These are phyloP conservation scores for Tinea pellionella DNA, from an alignment of 2,888 invertebrate genomes.

Conservation along the genomic window DNA sequence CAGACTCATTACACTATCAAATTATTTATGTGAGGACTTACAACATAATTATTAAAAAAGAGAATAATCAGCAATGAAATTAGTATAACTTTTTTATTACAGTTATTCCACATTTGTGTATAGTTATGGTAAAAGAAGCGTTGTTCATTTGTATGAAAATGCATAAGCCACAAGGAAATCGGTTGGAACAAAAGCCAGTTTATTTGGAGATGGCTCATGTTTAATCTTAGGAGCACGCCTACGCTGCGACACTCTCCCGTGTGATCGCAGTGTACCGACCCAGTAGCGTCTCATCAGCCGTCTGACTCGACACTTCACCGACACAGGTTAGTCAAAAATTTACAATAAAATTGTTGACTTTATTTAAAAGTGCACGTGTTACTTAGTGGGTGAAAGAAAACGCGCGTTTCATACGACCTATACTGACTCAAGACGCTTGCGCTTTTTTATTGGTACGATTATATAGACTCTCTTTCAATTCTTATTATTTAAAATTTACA, in stretches of 20 bases:
- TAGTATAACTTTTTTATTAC: constrained; percentile 18
- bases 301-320: constrained; percentile 52
- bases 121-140: too few relatives aligned
- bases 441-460: not conserved
- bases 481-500: not conserved
- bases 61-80: constrained; percentile 36
- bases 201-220: constrained; percentile 63
- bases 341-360: constrained; percentile 10
- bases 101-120: too few relatives aligned
- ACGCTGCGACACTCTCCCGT: constrained; percentile 28
- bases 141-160: not conserved
- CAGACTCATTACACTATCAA: not conserved
- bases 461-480: not conserved
- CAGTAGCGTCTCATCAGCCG: constrained; percentile 48
- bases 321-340: constrained; percentile 49
- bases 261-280: constrained; percentile 27
- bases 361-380: not conserved
- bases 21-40: not conserved
- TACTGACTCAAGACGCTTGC: not conserved
- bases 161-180: constrained; percentile 38
- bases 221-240: constrained; percentile 62
- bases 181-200: constrained; percentile 56
- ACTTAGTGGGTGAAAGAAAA: not conserved
- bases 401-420: not conserved
- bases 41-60: not conserved